These are phyloP conservation scores for Pocota personata DNA, from an alignment of 2,888 invertebrate genomes.

Conservation along the genomic window DNA sequence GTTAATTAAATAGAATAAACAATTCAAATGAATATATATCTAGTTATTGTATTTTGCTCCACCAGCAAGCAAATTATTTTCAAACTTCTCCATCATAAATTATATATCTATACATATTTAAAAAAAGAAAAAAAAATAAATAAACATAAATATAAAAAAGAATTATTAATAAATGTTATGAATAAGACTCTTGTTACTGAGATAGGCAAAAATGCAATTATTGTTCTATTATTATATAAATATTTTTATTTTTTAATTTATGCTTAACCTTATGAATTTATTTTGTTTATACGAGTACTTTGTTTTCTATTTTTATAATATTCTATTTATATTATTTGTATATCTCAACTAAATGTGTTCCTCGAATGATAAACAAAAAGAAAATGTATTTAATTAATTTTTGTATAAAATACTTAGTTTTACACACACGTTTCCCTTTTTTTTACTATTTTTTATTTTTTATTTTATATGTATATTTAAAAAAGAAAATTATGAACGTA, in stretches of 20 bases:
- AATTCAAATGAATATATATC: conserved; percentile 51
- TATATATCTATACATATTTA: conserved; percentile 48
- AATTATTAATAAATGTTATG: conserved; percentile 41
- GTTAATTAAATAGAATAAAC: conserved; percentile 69
- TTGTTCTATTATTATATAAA: conserved; percentile 11
- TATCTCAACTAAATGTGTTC: conserved; percentile 69
- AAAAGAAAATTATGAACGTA: conserved; percentile 18
- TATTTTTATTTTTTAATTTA: conserved; percentile 19
- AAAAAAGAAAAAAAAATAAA: conserved; percentile 15
- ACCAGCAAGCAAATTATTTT: conserved; percentile 22
- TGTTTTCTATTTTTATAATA: conserved; percentile 42
- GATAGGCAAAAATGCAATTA: conserved; percentile 49
- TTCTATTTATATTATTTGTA: conserved; percentile 29
- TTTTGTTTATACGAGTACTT: conserved; percentile 12
- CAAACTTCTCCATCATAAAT: conserved; percentile 52
- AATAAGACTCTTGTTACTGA: conserved; percentile 64
- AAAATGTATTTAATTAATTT: neutral
- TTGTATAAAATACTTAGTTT: conserved; percentile 57
- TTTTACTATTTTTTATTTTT: conserved; percentile 13
- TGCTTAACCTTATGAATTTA: conserved; percentile 16
- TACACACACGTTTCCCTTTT: conserved; percentile 16
- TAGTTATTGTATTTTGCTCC: conserved; percentile 47
- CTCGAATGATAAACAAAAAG: conserved; percentile 40
- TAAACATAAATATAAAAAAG: neutral
- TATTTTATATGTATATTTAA: conserved; percentile 10